phyloP scores from a whole-genome alignment of 2,888 invertebrate species.

The Tetranychus piercei region DNA sequence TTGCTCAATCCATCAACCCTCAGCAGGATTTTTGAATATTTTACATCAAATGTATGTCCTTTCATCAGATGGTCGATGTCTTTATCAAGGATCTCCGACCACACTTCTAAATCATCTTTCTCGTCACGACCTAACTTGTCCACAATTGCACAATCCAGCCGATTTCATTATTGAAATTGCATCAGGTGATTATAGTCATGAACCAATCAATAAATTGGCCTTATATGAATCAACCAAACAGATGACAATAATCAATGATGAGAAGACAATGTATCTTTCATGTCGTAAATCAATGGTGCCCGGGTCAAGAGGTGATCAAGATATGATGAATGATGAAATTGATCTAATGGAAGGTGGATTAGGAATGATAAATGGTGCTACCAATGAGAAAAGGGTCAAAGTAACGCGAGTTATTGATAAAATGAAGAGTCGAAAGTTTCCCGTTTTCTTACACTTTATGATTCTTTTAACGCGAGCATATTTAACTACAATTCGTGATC shows the following conservation, averaged over 20 bases:
- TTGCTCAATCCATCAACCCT: conserved; percentile 78
- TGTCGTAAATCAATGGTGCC: not conserved
- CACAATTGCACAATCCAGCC: conserved; percentile 89
- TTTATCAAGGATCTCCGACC: conserved; percentile 73
- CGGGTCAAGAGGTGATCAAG: not conserved
- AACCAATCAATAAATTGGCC: conserved; percentile 16
- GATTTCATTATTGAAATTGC: conserved; percentile 85
- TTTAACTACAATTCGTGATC: conserved; percentile 17
- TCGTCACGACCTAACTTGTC: conserved; percentile 65
- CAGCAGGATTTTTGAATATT: conserved; percentile 62
- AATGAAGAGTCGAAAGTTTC: conserved; percentile 14
- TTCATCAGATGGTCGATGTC: conserved; percentile 56
- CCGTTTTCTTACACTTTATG: conserved; percentile 13
- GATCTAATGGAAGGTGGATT: not conserved
- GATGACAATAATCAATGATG: conserved; percentile 8
- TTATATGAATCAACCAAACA: conserved; percentile 4
- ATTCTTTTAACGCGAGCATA: conserved; percentile 15
- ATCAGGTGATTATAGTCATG: conserved; percentile 57
- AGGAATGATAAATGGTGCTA: not conserved
- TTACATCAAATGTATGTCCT: conserved; percentile 71
- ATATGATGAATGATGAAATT: not conserved
- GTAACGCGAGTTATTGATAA: conserved; percentile 15
- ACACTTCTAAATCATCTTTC: conserved; percentile 67
- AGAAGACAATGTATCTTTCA: conserved; percentile 3
- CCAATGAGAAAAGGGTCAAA: conserved; percentile 13